Evolutionary conservation across 2,113 vertebrate genomes (phyloP), one percentile per base, ranked within the genome.

Genomic region (Bettongia penicillata): DNA sequence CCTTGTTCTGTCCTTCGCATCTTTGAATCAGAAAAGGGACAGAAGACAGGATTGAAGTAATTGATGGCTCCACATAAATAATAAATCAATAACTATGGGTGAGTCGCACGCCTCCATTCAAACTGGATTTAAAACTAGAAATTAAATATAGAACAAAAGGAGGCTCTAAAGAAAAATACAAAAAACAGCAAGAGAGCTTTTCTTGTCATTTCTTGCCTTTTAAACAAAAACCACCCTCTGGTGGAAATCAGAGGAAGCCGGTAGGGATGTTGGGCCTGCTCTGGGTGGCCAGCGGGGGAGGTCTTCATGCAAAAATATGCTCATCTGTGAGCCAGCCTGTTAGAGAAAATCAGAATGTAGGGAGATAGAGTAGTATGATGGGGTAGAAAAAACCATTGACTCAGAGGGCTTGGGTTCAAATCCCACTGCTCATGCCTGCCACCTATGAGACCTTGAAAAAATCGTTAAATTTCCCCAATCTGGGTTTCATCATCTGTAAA

Each of bases 31-130:
- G 49, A 28, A 2, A 43, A 55, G 90, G 43, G 50, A 93, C 93
- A 95, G 96, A 53, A 95, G 25, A 53, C 1, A 23, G 91, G 90
- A 97, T 97, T 94, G 97, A 93, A 98, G 96, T 91, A 0, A 91
- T 2, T 47, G 49, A 28, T 53, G 94, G 94, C 57, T 90, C 11
- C 0, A 92, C 97, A 98, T 98, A 96, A 98, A 98, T 98, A 95
- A 95, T 94, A 96, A 96, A 95, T 93, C 0, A 5, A 92, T 96
- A 95, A n/a, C 93, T 90, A 28, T 14, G 10, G 37, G 19, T 9
- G 95, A 89, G 47, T 92, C 51, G 28, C 91, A 94, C 93, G 3
- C 51, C 94, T 90, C 96, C 91, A 53, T 94, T 90, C 92, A 48
- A 25, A 84, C 89, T 0, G 90, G 90, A n/a, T 96, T 96, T 93